Conservation (phyloP, 2,888 invertebrate species). For the Choristoneura rosaceana region DNA sequence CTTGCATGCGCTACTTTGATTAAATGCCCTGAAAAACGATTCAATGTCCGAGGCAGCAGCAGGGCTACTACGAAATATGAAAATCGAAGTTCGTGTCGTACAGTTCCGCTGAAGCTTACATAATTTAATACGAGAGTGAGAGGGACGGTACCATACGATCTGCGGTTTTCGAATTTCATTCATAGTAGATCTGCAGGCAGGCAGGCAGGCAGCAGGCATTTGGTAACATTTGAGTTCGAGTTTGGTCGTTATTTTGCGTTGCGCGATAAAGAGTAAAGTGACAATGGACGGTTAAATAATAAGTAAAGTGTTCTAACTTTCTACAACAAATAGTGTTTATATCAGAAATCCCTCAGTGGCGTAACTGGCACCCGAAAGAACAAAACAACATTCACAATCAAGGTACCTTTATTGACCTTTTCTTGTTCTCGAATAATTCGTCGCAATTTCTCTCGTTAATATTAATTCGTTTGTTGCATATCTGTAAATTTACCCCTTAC, state of each 20-base stretch:
- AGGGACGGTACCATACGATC: no score
- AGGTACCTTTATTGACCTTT: constrained; percentile 69
- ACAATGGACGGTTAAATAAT: constrained; percentile 62
- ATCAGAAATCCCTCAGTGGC: not conserved
- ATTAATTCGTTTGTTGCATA: constrained; percentile 30
- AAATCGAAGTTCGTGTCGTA: no score
- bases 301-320: constrained; percentile 56
- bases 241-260: constrained; percentile 59
- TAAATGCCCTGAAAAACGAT: constrained; percentile 16
- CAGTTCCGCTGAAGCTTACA: no score
- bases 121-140: no score
- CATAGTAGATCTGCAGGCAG: not conserved
- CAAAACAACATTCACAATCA: constrained; percentile 48
- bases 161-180: no score
- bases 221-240: constrained; percentile 37
- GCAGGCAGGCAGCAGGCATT: constrained; percentile 26
- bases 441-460: constrained; percentile 51
- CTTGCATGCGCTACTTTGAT: not conserved
- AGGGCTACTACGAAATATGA: no score
- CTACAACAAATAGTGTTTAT: constrained; percentile 47
- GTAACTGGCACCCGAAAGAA: constrained; percentile 8
- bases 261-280: constrained; percentile 49
- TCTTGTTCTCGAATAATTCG: constrained; percentile 65
- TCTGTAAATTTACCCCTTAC: constrained; percentile 8
- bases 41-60: constrained; percentile 8